Base-by-base conservation (phyloP, 2,113 vertebrate genomes). In the Stictonetta naevosa region DNA sequence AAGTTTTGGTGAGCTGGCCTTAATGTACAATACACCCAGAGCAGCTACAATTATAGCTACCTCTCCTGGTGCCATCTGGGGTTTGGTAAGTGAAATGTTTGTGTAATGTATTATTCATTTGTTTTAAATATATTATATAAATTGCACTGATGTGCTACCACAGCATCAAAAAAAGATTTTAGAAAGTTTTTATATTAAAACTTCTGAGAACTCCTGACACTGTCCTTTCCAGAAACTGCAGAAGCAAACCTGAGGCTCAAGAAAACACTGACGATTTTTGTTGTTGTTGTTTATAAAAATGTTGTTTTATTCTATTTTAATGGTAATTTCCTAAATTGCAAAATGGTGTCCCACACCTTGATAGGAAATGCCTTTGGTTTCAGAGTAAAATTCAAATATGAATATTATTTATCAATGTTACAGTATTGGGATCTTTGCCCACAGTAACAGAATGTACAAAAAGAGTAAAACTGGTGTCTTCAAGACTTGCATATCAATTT, bases 21-120 rank as follows among this genome's bases (percentile, higher is more conserved):
- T 99, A 98, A 99, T 99, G 99, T 99, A 99, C 97, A 99, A 99
- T 91, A 99, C 99, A 73, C 99, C 99, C 75, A 98, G 99, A 97
- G 99, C 99, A 74, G 99, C 99, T 97, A 99, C 99, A 72, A 99
- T 99, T 96, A 98, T 99, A 85, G 99, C 99, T 97, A 99, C 99
- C 96, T 99, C 99, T 95, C 98, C 98, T 96, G 99, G 99, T 96
- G 98, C 99, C 93, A 98, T 99, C 96, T 99, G 99, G 99, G 99
- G 99, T 96, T 98, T 99, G 98, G 99, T 99, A 97, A 99, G 99
- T 99, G 83, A 80, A 55, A 42, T 48, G 33, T 77, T 83, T 91
- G 6, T 62, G 82, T 77, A 89, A 76, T 79, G 33, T 82, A 76
- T 42, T 91, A 42, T 31, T 72, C 9, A n/a, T 87, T 88, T 96